Base-by-base conservation (phyloP, 2,113 vertebrate genomes). In the Petrocephalus microphthalmus region DNA sequence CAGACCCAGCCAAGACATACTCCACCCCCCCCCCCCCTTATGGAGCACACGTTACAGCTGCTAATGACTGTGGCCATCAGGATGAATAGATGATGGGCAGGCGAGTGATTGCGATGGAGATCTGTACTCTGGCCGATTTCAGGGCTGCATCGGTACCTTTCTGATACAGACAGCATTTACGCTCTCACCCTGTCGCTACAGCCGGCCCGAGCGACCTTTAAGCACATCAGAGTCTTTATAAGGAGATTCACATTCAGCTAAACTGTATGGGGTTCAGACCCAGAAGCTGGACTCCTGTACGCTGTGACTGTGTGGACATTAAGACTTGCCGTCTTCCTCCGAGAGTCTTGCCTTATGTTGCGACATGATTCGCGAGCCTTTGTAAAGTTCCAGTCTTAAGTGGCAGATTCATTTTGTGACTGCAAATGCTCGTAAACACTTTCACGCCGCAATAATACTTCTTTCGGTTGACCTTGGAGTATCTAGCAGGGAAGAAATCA, bases 61-160 rank as follows among this genome's bases (percentile, higher is more conserved):
- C 49, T 85, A 78, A 81, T 47, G 78, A 52, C 29, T 10, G n/a
- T 84, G 57, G 87, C 87, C 42, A 57, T 91, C 89, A 78, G 47
- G 90, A 89, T 88, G 2, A 88, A 86, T 53, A 17, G 87, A 87
- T 89, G 90, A 86, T 84, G 53, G 88, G 86, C 83, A 33, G 19
- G 88, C 29, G 54, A 81, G 86, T 74, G 89, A 89, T 90, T 90
- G 74, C 57, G 67, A 81, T 60, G 64, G 67, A 84, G 88, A 90
- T 82, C 89, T 87, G 64, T 53, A 88, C 52, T 82, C 54, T 87
- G 25, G 85, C 20, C 67, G 56, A 88, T 87, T 91, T 88, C 87
- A 78, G 45, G 47, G 47, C n/a, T n/a, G 29, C 85, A 64, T 78
- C 86, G 87, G 33, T 47, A 19, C 22, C 0, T 83, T 49, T 83